These are phyloP conservation scores for Periplaneta americana DNA, from an alignment of 1,140 invertebrate genomes.

Conservation along the genomic window DNA sequence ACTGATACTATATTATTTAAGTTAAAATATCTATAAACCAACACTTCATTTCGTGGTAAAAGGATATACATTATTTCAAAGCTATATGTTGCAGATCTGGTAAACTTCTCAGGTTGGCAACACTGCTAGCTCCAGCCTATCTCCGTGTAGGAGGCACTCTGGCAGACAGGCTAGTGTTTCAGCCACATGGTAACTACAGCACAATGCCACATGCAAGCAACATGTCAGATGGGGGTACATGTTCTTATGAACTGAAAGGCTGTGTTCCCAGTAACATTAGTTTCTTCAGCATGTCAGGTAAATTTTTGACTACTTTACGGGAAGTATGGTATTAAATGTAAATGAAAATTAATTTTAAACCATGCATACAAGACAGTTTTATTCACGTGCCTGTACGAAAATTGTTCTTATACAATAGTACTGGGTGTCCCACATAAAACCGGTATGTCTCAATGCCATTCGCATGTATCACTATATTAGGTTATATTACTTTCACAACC, in stretches of 20 bases:
- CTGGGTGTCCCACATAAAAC: too few species aligned
- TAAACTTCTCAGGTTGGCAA: slow-evolving; percentile 44
- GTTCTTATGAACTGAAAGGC: slow-evolving; percentile 33
- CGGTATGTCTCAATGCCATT: too few species aligned
- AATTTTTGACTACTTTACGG: background rate
- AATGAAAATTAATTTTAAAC: too few species aligned
- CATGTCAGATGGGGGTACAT: slow-evolving; percentile 17
- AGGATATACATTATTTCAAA: too few species aligned
- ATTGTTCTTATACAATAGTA: too few species aligned
- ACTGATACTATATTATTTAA: too few species aligned
- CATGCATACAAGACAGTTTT: too few species aligned
- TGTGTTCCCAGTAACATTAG: slow-evolving; percentile 25
- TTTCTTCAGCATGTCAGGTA: slow-evolving; percentile 42
- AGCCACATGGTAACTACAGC: slow-evolving; percentile 17
- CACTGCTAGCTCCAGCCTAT: slow-evolving; percentile 50
- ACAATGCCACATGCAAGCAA: background rate
- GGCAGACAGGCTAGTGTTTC: slow-evolving; percentile 57
- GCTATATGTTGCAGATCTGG: slow-evolving; percentile 13
- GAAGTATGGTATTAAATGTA: background rate
- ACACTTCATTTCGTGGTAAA: too few species aligned
- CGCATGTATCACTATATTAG: too few species aligned
- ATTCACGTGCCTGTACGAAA: too few species aligned
- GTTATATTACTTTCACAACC: too few species aligned
- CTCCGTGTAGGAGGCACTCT: slow-evolving; percentile 59
- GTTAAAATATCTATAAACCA: too few species aligned